Percentiles rank a stretch among this genome's conserved stretches.
Evolutionary conservation across 64 coral and sea anemone species (phyloP).

Genomic region (Montipora cactus): DNA sequence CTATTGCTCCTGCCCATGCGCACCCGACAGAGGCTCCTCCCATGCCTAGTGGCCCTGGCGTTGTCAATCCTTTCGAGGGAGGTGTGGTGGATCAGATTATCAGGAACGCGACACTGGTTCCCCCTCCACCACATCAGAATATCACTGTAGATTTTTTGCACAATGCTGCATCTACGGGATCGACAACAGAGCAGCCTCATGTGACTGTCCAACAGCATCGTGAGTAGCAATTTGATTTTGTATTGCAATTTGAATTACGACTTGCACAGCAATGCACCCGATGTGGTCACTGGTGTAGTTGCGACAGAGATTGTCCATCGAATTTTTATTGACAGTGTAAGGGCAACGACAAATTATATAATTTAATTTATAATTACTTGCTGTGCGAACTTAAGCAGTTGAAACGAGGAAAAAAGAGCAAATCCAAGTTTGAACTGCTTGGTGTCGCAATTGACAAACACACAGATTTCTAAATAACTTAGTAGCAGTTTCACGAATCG

Average conservation of each 20-base stretch:
- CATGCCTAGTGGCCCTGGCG: conserved; percentile 32
- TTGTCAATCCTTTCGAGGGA: conserved; percentile 53
- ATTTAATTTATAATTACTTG: too few species aligned
- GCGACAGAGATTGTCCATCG: too few species aligned
- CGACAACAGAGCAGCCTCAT: conserved; percentile 3
- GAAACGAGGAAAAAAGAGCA: too few species aligned
- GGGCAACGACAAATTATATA: too few species aligned
- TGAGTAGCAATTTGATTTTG: conserved; percentile 1
- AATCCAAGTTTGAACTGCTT: too few species aligned
- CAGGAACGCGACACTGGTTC: conserved; percentile 4
- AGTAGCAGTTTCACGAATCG: too few species aligned
- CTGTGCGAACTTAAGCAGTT: too few species aligned
- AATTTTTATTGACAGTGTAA: too few species aligned
- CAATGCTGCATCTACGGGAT: not conserved
- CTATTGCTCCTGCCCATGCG: not conserved
- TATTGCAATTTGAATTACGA: not conserved
- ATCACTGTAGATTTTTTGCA: conserved; percentile 28
- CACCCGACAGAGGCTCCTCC: conserved; percentile 17
- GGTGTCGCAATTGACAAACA: too few species aligned
- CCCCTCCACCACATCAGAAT: conserved; percentile 16
- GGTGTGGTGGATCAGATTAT: conserved; percentile 31
- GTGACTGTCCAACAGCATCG: conserved; percentile 37
- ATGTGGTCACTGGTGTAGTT: too few species aligned
- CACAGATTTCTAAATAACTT: too few species aligned
- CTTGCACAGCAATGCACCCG: not conserved